Evolutionary conservation across 2,888 invertebrate species (phyloP).

Genomic region (Gastrophysa polygoni): DNA sequence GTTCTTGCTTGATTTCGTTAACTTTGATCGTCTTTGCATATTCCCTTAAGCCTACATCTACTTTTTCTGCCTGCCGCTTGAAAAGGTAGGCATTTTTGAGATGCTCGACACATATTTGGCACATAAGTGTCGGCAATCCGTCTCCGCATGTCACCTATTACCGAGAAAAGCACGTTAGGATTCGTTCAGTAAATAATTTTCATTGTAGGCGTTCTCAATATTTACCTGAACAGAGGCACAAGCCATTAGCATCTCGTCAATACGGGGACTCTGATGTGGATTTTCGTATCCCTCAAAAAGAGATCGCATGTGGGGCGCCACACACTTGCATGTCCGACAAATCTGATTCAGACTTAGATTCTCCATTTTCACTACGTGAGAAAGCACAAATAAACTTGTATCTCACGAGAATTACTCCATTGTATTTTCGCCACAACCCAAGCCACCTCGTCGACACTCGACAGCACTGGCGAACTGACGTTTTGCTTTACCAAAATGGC

Average conservation of each 20-base stretch:
- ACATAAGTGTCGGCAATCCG: conserved; percentile 54
- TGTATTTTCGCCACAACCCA: conserved; percentile 45
- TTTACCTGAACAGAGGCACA: conserved; percentile 58
- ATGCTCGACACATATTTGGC: conserved; percentile 52
- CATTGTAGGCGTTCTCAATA: conserved; percentile 32
- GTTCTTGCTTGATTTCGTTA: conserved; percentile 48
- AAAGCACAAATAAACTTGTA: conserved; percentile 21
- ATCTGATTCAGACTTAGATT: conserved; percentile 52
- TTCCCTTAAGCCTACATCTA: conserved; percentile 51
- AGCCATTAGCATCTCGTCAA: conserved; percentile 61
- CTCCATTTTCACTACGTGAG: conserved; percentile 47
- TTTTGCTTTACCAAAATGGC: conserved; percentile 18
- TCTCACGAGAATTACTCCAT: conserved; percentile 35
- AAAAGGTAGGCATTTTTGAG: conserved; percentile 52
- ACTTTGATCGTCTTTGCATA: conserved; percentile 48
- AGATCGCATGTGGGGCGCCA: conserved; percentile 51
- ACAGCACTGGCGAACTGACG: conserved; percentile 51
- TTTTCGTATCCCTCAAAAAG: conserved; percentile 51
- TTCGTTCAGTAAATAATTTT: conserved; percentile 29
- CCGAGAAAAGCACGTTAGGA: conserved; percentile 16
- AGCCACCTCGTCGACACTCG: conserved; percentile 50
- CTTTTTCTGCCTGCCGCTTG: conserved; percentile 53
- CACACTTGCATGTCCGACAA: conserved; percentile 56
- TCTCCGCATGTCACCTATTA: conserved; percentile 55
- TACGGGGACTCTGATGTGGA: conserved; percentile 54